Base-by-base conservation (phyloP, 2,888 invertebrate genomes). In the Tenthredo livida region DNA sequence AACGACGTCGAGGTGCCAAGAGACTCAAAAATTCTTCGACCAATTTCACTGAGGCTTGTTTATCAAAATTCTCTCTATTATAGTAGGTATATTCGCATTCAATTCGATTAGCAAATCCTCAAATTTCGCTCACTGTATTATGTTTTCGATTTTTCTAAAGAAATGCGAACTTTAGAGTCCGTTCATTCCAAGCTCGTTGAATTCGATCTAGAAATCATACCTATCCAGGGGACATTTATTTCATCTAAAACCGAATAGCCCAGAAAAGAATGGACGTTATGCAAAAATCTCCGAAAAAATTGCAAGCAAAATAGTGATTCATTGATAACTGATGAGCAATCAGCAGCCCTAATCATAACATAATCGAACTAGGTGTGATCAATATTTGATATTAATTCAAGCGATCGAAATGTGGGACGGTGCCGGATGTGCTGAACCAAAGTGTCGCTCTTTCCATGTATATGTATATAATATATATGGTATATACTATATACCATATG, bases 1-100 rank as follows among this genome's bases (percentile, higher is more conserved):
- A 82, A 82, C 82, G 82, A 82, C 61, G 12, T n/a, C 3, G 21
- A 80, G 67, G 83, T 67, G 65, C 29, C 33, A 61, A 83, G 83
- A 43, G 40, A n/a, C 25, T 33, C 80, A 9, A 67, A 47, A 83
- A 83, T 37, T 61, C 50, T 29, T 61, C 43, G 47, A n/a, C 37
- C 67, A 25, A n/a, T 83, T 83, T 29, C 67, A 29, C 12, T 73
- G n/a, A 9, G 5, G 1, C 2, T 43, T 10, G 70, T 17, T 40
- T 33, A 40, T 9, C 7, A 10, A 40, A 72, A 72, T 72, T 72
- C 33, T 72, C 70, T 47, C 3, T 47, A 0, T 47, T 47, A 47
- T 47, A 43, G 37, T 15, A 47, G 12, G 37, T 15, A 47, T 47
- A 47, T 12, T 47, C 47, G 47, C 47, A 47, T 12, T 47, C 15